These are phyloP conservation scores for Melanotaenia nigrans DNA, from an alignment of 2,797 vertebrate species.

Conservation along the genomic window DNA sequence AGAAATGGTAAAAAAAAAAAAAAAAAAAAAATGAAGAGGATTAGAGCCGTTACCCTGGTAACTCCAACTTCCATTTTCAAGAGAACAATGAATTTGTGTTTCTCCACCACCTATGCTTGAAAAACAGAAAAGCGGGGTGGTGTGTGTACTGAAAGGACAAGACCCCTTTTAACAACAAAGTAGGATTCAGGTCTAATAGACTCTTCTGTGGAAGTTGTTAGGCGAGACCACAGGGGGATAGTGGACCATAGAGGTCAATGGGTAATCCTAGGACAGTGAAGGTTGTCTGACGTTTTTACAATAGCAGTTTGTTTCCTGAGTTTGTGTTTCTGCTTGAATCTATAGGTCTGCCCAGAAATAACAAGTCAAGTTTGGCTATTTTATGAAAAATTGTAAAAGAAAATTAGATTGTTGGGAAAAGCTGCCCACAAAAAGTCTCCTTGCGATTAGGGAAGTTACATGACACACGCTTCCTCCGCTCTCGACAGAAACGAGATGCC, in stretches of 20 bases:
- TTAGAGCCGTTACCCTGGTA: conserved; percentile 99
- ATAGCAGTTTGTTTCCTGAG: conserved; percentile 85
- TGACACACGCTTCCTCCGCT: conserved; percentile 39
- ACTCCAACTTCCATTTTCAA: conserved; percentile 98
- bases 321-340: conserved; percentile 77
- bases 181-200: conserved; percentile 92
- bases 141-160: conserved; percentile 92
- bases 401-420: conserved; percentile 13
- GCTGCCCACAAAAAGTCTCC: conserved; percentile 15
- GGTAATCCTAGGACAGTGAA: conserved; percentile 90
- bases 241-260: conserved; percentile 89
- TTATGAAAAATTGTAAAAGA: conserved; percentile 66
- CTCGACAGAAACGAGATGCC: conserved; percentile 59
- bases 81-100: conserved; percentile 98
- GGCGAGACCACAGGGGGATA: conserved; percentile 86
- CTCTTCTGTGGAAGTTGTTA: conserved; percentile 89
- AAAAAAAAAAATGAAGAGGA: conserved; percentile 77
- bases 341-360: conserved; percentile 65
- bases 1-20: conserved; percentile 89
- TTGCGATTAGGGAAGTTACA: conserved; percentile 35
- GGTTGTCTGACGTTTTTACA: conserved; percentile 85
- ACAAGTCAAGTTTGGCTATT: conserved; percentile 81
- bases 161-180: conserved; percentile 93
- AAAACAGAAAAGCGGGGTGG: conserved; percentile 79
- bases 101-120: conserved; percentile 94